Base-by-base conservation (phyloP, 2,113 vertebrate species). In the Callipepla squamata region DNA sequence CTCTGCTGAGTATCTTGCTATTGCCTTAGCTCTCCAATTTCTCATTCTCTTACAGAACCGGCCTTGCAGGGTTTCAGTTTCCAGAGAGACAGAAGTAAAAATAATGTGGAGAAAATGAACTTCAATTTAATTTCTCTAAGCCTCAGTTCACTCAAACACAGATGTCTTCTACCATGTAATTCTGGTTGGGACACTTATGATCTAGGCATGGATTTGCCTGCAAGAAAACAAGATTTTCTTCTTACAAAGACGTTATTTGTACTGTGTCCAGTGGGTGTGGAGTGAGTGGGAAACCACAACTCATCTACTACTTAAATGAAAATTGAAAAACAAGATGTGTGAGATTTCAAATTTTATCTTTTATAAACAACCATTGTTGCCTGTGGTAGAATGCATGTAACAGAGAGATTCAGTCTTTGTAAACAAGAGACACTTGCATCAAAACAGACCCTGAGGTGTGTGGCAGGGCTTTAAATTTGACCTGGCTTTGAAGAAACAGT, bases 361-460 rank as follows among this genome's bases (percentile, higher is more conserved):
- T 80, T 88, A 47, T 89, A 55, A 96, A 36, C 80, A 93, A 68
- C 65, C n/a, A 66, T 51, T 53, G 66, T 73, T 89, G 89, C 88
- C 76, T 80, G 76, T 80, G 68, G 85, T 88, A 1, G 0, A 45
- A 19, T 69, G 59, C 65, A 21, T 77, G 55, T 87, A 90, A 80
- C 85, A 75, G 77, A 78, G 83, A 58, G 84, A 90, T 94, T 94
- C 94, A 92, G 79, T 93, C 62, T 76, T 40, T 75, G 69, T 79
- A 86, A 94, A 86, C 53, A 76, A 89, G 86, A 96, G 57, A 36
- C 61, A 84, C 92, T 85, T 36, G 69, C 61, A 81, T 93, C 92
- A 72, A 57, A 90, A 68, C 2, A 65, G 74, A 51, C 36, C 89
- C 88, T 38, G 11, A 3, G 80, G 90, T 57, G 5, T 4, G 15